A percentile compares a stretch with the other conserved stretches of the same genome.
Evolutionary conservation across 2,113 vertebrate species (phyloP).

Genomic region (Sander vitreus): DNA sequence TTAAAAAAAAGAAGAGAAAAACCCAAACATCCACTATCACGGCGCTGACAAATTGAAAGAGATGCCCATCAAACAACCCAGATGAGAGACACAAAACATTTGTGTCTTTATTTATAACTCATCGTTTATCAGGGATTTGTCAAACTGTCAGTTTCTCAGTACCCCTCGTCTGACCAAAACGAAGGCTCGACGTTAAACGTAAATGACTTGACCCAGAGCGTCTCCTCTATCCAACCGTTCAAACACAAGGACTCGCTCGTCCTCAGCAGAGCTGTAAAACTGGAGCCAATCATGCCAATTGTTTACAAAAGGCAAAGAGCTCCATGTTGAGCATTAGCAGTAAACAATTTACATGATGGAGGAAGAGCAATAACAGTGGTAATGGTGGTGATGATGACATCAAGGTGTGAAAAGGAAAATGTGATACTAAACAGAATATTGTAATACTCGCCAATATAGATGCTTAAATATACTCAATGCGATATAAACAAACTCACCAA

Average conservation of each 20-base stretch:
- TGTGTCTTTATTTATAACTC: slow-evolving; percentile 38
- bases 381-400: slow-evolving; percentile 71
- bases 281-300: slow-evolving; percentile 49
- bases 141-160: slow-evolving; percentile 49
- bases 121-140: slow-evolving; percentile 40
- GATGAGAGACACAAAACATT: slow-evolving; percentile 55
- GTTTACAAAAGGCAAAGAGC: slow-evolving; percentile 76
- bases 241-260: slow-evolving; percentile 60
- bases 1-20: slow-evolving; percentile 13
- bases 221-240: slow-evolving; percentile 71
- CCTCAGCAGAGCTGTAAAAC: slow-evolving; percentile 49
- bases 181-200: slow-evolving; percentile 29
- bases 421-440: neutral
- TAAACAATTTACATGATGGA: slow-evolving; percentile 67
- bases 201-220: slow-evolving; percentile 26
- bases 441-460: neutral
- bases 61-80: slow-evolving; percentile 41
- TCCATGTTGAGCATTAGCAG: slow-evolving; percentile 64
- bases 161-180: slow-evolving; percentile 36
- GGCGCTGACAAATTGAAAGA: slow-evolving; percentile 46
- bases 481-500: neutral
- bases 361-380: slow-evolving; percentile 33
- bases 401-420: neutral
- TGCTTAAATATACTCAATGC: slow-evolving; percentile 19
- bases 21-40: slow-evolving; percentile 39